Conservation (phyloP, 2,888 invertebrate genomes). For the Malachius bipustulatus region DNA sequence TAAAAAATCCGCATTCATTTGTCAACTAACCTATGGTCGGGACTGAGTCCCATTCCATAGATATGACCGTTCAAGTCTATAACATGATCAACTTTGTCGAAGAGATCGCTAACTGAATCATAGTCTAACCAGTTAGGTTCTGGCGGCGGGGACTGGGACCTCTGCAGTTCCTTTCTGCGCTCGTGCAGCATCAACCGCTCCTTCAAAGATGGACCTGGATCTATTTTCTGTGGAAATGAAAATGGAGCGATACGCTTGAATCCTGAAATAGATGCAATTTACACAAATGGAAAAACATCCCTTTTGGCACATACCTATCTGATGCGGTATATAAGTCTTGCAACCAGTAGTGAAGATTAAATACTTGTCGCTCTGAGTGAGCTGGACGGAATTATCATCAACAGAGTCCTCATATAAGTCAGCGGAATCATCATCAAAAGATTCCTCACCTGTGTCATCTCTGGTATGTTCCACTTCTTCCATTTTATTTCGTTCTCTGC, state of each 20-base stretch:
- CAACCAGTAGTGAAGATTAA: slow-evolving; percentile 75
- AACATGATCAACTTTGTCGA: slow-evolving; percentile 64
- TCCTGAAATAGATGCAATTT: too few species aligned
- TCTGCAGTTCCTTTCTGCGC: slow-evolving; percentile 41
- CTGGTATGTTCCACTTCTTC: slow-evolving; percentile 6
- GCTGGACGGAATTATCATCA: slow-evolving; percentile 8
- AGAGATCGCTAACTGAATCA: slow-evolving; percentile 53
- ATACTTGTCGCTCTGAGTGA: slow-evolving; percentile 43
- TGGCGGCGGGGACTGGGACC: slow-evolving; percentile 35
- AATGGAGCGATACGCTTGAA: slow-evolving; percentile 62
- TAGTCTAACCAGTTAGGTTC: slow-evolving; percentile 59
- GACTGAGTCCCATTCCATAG: slow-evolving; percentile 76
- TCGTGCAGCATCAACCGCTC: slow-evolving; percentile 52
- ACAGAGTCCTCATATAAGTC: slow-evolving; percentile 8
- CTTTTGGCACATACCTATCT: slow-evolving; percentile 56
- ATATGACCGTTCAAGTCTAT: slow-evolving; percentile 79
- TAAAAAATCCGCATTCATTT: too few species aligned
- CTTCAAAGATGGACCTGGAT: slow-evolving; percentile 54
- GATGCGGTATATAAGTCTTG: slow-evolving; percentile 75
- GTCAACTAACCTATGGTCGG: slow-evolving; percentile 60
- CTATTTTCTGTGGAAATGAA: slow-evolving; percentile 52
- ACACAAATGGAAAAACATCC: too few species aligned
- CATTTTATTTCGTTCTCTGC: too few species aligned
- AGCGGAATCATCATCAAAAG: too few species aligned
- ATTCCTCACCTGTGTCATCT: slow-evolving; percentile 19